phyloP scores from a whole-genome alignment of 1,140 invertebrate genomes.

The Caenorhabditis inopinata region DNA sequence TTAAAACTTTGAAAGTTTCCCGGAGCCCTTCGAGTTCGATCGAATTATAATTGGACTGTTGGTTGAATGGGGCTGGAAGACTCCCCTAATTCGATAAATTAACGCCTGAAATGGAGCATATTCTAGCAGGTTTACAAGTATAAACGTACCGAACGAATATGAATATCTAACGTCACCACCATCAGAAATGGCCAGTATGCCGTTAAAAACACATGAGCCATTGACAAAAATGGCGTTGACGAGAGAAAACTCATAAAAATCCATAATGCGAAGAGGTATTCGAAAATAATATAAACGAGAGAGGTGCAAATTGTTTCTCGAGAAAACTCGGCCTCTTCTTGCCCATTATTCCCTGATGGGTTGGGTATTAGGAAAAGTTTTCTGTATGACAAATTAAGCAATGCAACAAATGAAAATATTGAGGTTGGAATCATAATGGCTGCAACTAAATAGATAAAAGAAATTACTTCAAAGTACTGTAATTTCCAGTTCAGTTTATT shows the following conservation, averaged over 20 bases:
- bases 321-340: neutral
- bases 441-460: neutral
- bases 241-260: neutral
- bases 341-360: neutral
- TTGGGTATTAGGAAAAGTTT: neutral
- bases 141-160: neutral
- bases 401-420: neutral
- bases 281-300: neutral
- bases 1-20: slow-evolving; percentile 8
- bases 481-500: neutral
- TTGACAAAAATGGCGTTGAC: neutral
- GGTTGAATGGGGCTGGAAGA: neutral
- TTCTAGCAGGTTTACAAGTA: neutral
- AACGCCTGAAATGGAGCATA: neutral
- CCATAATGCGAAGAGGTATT: neutral
- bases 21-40: neutral
- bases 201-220: neutral
- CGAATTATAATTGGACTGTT: slow-evolving; percentile 13
- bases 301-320: neutral
- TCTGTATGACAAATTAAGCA: neutral
- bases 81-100: neutral
- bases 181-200: slow-evolving; percentile 3
- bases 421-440: neutral
- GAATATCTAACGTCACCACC: neutral
- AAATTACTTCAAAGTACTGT: neutral